Evolutionary conservation across 2,113 vertebrate species (phyloP).

Genomic region (Ophthalmolycus amberensis): DNA sequence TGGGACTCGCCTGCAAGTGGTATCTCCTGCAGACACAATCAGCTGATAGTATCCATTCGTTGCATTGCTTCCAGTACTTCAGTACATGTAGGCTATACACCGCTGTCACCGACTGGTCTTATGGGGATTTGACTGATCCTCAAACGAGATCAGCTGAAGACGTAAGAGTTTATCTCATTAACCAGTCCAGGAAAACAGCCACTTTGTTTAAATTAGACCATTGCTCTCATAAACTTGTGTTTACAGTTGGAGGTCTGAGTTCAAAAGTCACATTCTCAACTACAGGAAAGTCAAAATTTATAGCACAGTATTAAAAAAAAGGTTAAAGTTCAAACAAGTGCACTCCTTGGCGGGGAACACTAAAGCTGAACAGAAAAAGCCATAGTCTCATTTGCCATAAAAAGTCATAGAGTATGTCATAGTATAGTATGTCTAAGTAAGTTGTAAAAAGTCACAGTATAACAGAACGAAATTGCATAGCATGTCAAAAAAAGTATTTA

Average conservation of each 20-base stretch:
- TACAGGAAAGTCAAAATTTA: neutral
- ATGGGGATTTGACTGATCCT: conserved; percentile 52
- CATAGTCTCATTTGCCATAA: neutral
- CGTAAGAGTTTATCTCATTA: conserved; percentile 76
- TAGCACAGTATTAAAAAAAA: neutral
- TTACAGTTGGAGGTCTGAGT: neutral
- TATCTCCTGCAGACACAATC: conserved; percentile 3
- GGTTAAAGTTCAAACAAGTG: neutral
- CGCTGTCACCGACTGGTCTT: conserved; percentile 45
- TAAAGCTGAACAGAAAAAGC: neutral
- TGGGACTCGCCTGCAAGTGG: conserved; percentile 43
- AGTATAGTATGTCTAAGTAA: no score
- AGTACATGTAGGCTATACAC: neutral
- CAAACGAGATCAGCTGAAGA: conserved; percentile 72
- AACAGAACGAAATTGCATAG: no score
- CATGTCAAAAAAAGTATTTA: no score
- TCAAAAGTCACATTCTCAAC: neutral
- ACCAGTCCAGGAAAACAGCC: conserved; percentile 15
- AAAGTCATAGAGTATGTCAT: neutral
- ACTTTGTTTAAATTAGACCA: neutral
- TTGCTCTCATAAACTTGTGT: neutral
- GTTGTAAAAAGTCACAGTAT: no score
- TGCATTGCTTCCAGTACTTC: neutral
- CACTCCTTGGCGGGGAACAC: neutral
- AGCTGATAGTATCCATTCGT: neutral